These are phyloP conservation scores for Drosophila rubida DNA, from an alignment of 2,888 invertebrate genomes.

Conservation along the genomic window DNA sequence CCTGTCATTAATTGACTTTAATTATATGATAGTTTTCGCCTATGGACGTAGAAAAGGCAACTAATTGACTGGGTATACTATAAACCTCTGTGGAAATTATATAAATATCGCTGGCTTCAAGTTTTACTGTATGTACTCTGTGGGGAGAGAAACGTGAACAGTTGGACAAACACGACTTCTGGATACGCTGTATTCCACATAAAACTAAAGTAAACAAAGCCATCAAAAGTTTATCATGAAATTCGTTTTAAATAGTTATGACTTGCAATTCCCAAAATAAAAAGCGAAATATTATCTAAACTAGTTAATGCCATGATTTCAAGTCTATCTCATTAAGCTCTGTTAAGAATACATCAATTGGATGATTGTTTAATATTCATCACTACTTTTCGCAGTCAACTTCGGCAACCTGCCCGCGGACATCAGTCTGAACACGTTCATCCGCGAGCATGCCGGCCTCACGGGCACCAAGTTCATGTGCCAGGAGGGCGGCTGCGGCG, in stretches of 20 bases:
- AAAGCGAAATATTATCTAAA: too few species aligned
- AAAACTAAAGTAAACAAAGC: too few species aligned
- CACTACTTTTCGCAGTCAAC: conserved; percentile 58
- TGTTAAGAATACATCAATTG: not conserved
- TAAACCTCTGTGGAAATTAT: not conserved
- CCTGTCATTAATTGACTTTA: not conserved
- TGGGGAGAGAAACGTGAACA: too few species aligned
- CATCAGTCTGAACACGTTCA: conserved; percentile 87
- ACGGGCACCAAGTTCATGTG: conserved; percentile 89
- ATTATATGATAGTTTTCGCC: not conserved
- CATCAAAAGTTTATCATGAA: too few species aligned
- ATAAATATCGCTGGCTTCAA: not conserved
- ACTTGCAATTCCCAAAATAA: too few species aligned
- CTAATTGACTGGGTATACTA: not conserved
- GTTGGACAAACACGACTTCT: too few species aligned
- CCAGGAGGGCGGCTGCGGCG: conserved; percentile 89
- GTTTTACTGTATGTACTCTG: too few species aligned
- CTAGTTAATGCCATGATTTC: too few species aligned
- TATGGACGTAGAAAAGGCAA: not conserved
- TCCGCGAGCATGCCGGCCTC: conserved; percentile 86
- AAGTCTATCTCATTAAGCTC: not conserved
- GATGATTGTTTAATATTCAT: not conserved
- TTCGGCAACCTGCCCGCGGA: conserved; percentile 81
- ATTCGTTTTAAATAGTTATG: too few species aligned
- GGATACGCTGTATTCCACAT: too few species aligned